Conservation (phyloP, 2,888 invertebrate species). For the Apodemia duryi region DNA sequence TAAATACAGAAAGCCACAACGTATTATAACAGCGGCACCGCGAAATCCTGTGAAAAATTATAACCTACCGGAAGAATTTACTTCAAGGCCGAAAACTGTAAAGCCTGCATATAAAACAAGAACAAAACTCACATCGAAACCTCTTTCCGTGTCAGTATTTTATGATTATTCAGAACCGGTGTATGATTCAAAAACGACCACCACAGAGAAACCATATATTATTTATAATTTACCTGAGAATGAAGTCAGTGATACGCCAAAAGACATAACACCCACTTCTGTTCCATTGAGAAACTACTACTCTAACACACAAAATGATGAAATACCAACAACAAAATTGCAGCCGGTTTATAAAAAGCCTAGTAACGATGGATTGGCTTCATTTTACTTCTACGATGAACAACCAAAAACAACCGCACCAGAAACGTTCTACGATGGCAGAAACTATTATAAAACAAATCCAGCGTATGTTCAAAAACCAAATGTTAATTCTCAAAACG, state of each 20-base stretch:
- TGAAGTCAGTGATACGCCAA: constrained; percentile 44
- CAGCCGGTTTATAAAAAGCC: constrained; percentile 71
- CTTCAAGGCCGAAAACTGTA: constrained; percentile 61
- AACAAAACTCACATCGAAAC: constrained; percentile 72
- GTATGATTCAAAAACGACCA: constrained; percentile 65
- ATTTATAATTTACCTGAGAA: constrained; percentile 73
- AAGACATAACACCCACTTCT: constrained; percentile 78
- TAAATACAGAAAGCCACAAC: constrained; percentile 61
- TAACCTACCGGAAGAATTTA: constrained; percentile 59
- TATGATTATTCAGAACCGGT: constrained; percentile 69
- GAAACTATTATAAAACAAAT: constrained; percentile 64
- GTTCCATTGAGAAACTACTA: constrained; percentile 82
- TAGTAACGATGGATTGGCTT: constrained; percentile 72
- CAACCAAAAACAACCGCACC: constrained; percentile 77
- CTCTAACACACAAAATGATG: constrained; percentile 74
- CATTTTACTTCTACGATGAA: constrained; percentile 85
- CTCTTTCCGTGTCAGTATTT: constrained; percentile 67
- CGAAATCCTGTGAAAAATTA: constrained; percentile 67
- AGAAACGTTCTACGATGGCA: constrained; percentile 66
- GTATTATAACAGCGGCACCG: constrained; percentile 51
- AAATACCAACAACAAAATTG: constrained; percentile 74
- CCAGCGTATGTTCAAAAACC: constrained; percentile 45
- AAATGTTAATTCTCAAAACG: constrained; percentile 52
- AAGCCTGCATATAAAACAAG: constrained; percentile 68
- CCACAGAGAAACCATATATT: constrained; percentile 71